Evolutionary conservation across 2,797 vertebrate species (phyloP).

Genomic region (Myripristis murdjan): DNA sequence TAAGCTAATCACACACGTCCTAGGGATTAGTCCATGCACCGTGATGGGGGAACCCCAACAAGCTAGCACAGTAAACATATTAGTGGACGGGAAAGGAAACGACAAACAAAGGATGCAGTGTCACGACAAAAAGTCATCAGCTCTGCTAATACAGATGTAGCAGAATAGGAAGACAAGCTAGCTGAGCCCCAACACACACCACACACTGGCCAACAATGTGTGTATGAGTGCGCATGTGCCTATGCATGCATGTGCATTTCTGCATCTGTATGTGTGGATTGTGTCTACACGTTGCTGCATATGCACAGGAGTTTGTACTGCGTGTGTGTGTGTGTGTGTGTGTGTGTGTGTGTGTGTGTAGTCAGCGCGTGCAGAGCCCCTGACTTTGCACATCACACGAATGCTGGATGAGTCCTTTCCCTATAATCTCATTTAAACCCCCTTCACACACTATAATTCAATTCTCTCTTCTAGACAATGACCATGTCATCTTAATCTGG

Average conservation of each 20-base stretch:
- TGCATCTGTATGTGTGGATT: constrained; percentile 43
- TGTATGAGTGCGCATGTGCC: constrained; percentile 4
- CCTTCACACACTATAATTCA: constrained; percentile 85
- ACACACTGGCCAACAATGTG: too few species aligned
- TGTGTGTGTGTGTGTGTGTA: constrained; percentile 23
- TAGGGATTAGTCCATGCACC: constrained; percentile 74
- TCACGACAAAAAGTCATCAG: constrained; percentile 40
- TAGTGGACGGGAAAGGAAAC: constrained; percentile 32
- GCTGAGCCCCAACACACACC: not conserved
- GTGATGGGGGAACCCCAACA: constrained; percentile 52
- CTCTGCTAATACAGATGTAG: constrained; percentile 22
- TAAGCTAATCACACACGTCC: constrained; percentile 77
- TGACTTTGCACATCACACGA: constrained; percentile 74
- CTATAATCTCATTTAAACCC: constrained; percentile 86
- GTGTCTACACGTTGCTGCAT: too few species aligned
- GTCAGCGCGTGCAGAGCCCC: constrained; percentile 48
- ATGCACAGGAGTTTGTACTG: constrained; percentile 57
- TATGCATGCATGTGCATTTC: not conserved
- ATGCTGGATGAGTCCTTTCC: constrained; percentile 73
- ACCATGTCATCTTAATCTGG: constrained; percentile 87
- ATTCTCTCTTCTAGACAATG: constrained; percentile 86
- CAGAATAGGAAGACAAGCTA: constrained; percentile 20
- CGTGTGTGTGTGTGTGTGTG: constrained; percentile 24
- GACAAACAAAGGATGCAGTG: constrained; percentile 41
- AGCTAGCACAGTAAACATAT: constrained; percentile 55